Evolutionary conservation across 1,140 invertebrate species (phyloP).

Genomic region (Cotesia glomerata): DNA sequence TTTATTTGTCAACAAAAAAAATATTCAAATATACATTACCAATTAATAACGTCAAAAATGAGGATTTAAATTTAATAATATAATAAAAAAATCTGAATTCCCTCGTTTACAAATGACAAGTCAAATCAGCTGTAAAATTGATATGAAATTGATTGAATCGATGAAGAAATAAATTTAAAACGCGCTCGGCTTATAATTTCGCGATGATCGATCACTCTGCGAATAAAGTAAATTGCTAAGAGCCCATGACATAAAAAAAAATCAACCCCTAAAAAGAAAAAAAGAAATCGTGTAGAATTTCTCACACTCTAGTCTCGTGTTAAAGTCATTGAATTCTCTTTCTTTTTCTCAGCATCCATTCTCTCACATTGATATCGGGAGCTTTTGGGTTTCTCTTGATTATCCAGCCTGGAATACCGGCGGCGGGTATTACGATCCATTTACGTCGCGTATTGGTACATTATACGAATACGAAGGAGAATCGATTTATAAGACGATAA

Average conservation of each 20-base stretch:
- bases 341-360: neutral
- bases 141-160: slow-evolving; percentile 1
- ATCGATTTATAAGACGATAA: slow-evolving; percentile 52
- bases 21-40: neutral
- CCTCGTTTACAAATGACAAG: neutral
- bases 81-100: neutral
- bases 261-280: too few relatives aligned
- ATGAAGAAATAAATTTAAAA: slow-evolving; percentile 3
- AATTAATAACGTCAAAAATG: too few relatives aligned
- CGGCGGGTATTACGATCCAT: slow-evolving; percentile 49
- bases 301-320: neutral
- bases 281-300: neutral
- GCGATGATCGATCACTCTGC: neutral
- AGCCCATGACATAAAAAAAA: neutral
- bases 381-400: neutral
- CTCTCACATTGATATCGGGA: neutral
- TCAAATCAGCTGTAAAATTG: slow-evolving; percentile 2
- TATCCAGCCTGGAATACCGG: slow-evolving; percentile 36
- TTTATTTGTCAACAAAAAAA: too few relatives aligned
- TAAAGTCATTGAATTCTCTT: neutral
- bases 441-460: slow-evolving; percentile 48
- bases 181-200: neutral
- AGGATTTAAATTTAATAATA: neutral
- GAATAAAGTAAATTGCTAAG: slow-evolving; percentile 11
- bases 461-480: slow-evolving; percentile 46